Base-by-base conservation (phyloP, 2,888 invertebrate species). In the Ennomos quercinarius region DNA sequence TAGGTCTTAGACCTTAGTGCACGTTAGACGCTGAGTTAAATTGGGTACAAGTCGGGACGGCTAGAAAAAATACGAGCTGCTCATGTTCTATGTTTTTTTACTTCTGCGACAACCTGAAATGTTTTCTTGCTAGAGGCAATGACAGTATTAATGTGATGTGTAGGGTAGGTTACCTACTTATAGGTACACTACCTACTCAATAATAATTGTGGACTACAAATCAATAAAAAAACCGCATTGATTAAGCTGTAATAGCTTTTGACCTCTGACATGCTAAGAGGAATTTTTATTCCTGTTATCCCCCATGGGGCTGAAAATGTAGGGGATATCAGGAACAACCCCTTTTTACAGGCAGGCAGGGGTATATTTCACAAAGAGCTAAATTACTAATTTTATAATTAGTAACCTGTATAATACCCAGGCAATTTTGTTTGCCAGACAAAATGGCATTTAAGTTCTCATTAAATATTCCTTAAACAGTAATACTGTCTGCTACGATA, bases 21-120 rank as follows among this genome's bases (percentile, higher is more conserved):
- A 73, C 75, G 79, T 85, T 86, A 86, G 86, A 84, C 72, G 76
- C 70, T 60, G 77, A 64, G 70, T 77, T 83, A 86, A 86, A 85
- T 82, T 83, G 78, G 78, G 73, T 72, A 71, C 77, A 70, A 64
- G 62, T 58, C 63, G 59, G 64, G 13, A 56, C 70, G 72, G 73
- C 67, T 73, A 76, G 67, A 74, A 76, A 81, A 83, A 76, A 76
- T 68, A 70, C 67, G 68, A 36, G 49, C 46, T 17, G 49, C 46
- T 17, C 43, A 47, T 58, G 44, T 55, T 17, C 11, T 37, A 43
- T 41, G 36, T 45, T 50, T 53, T n/a, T 57, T 54, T 48, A 47
- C 42, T 39, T 44, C 13, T 17, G 27, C 11, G 48, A 44, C 44
- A 45, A 43, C 36, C 35, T 37, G 57, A 51, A 40, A 38, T n/a